These are phyloP conservation scores for Acronicta aceris DNA, from an alignment of 2,888 invertebrate genomes.

Conservation along the genomic window DNA sequence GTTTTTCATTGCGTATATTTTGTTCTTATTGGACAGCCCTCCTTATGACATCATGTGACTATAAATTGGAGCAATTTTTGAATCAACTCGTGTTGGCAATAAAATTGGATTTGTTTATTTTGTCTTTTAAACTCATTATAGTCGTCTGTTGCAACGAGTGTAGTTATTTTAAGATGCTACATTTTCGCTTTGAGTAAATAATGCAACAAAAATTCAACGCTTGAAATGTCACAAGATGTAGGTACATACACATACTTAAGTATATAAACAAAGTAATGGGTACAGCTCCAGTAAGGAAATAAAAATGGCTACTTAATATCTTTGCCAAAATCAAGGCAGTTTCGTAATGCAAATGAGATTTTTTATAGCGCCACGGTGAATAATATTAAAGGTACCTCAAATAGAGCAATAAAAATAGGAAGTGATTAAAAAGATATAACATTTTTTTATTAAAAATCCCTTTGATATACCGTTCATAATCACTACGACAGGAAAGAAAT, in stretches of 20 bases:
- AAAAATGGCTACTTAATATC: conserved; percentile 56
- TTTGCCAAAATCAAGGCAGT: conserved; percentile 54
- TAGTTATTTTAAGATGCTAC: conserved; percentile 37
- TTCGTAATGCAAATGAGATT: conserved; percentile 61
- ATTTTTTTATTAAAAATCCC: conserved; percentile 79
- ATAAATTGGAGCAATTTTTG: conserved; percentile 83
- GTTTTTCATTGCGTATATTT: conserved; percentile 83
- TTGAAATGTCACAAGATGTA: conserved; percentile 42
- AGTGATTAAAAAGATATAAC: conserved; percentile 87
- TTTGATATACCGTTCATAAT: conserved; percentile 84
- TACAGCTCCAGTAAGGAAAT: conserved; percentile 44
- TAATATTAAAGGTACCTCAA: conserved; percentile 73
- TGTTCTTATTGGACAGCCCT: conserved; percentile 73
- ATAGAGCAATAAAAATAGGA: conserved; percentile 75
- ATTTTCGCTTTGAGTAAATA: conserved; percentile 34
- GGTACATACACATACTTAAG: conserved; percentile 21
- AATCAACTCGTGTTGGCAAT: conserved; percentile 80
- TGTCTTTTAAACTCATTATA: conserved; percentile 65
- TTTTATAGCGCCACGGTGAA: conserved; percentile 69
- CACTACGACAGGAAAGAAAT: conserved; percentile 81
- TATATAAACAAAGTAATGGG: conserved; percentile 26
- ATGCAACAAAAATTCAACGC: conserved; percentile 13
- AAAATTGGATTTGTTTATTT: conserved; percentile 82
- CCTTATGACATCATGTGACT: conserved; percentile 76
- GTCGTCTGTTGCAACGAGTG: conserved; percentile 56